Percentiles rank a stretch among this genome's conserved stretches.
Evolutionary conservation across 2,797 vertebrate genomes (phyloP).

Genomic region (Enteromius radiatus): DNA sequence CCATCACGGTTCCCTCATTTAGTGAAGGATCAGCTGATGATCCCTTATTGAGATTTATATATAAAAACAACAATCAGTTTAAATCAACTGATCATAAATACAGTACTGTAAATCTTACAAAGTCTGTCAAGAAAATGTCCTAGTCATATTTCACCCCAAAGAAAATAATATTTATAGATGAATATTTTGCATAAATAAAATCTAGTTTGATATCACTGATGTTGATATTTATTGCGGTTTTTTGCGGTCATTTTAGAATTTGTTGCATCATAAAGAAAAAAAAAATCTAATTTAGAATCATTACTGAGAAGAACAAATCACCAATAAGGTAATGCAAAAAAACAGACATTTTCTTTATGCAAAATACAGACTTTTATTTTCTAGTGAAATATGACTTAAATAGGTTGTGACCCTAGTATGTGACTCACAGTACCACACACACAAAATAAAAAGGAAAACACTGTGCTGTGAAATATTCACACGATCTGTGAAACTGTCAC

Average conservation of each 20-base stretch:
- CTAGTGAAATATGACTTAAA: background rate
- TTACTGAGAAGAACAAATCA: background rate
- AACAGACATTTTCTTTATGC: constrained; percentile 8
- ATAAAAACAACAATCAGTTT: constrained; percentile 7
- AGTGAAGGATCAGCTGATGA: constrained; percentile 8
- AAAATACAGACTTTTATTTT: background rate
- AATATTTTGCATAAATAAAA: constrained; percentile 18
- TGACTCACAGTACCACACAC: background rate
- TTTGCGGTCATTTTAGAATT: background rate
- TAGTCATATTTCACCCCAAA: background rate
- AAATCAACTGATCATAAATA: background rate
- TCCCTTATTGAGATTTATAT: constrained; percentile 8
- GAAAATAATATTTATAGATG: background rate
- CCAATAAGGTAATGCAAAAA: background rate
- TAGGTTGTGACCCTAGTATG: background rate
- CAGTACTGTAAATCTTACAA: constrained; percentile 11
- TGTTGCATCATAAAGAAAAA: too few relatives aligned
- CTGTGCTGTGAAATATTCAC: background rate
- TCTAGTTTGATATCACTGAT: background rate
- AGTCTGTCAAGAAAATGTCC: background rate
- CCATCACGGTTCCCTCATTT: constrained; percentile 25
- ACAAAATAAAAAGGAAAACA: background rate
- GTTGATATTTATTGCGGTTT: background rate
- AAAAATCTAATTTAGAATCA: background rate
- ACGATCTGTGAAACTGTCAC: background rate